Percentiles rank a stretch among this genome's conserved stretches.
phyloP scores from a whole-genome alignment of 2,888 invertebrate genomes.

The Phengaris arion region DNA sequence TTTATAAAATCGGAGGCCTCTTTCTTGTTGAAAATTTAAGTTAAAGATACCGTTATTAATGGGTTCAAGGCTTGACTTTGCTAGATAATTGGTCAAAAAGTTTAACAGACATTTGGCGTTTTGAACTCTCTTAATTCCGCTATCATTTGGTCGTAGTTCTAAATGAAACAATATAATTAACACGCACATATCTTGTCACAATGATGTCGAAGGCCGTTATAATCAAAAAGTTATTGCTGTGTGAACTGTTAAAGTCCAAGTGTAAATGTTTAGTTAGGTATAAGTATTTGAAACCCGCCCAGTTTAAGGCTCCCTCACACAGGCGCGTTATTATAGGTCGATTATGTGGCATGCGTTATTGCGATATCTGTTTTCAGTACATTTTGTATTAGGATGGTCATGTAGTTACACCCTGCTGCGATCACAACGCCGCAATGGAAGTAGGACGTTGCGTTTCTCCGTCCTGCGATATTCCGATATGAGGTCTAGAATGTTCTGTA shows the following conservation, averaged over 20 bases:
- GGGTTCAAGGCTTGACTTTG: neutral
- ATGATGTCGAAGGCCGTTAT: neutral
- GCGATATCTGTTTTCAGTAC: too few species aligned
- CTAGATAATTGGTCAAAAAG: neutral
- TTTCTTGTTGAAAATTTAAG: neutral
- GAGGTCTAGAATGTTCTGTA: too few species aligned
- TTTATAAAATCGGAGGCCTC: neutral
- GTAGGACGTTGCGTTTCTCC: too few species aligned
- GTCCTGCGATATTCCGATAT: too few species aligned
- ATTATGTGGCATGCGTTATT: too few species aligned
- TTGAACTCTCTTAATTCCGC: neutral
- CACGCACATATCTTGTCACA: neutral
- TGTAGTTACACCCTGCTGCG: too few species aligned
- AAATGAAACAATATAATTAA: neutral
- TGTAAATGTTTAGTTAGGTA: neutral
- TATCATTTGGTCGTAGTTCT: neutral
- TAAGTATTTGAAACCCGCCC: neutral
- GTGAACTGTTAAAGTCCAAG: neutral
- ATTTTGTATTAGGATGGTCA: too few species aligned
- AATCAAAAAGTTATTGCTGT: neutral
- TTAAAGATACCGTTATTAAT: neutral
- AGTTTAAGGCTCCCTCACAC: too few species aligned
- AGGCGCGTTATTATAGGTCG: too few species aligned
- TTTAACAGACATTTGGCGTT: neutral
- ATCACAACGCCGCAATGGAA: too few species aligned